A percentile compares a stretch with the other conserved stretches of the same genome.
Conservation (phyloP, 1,140 invertebrate species). For the Yoshiicerus persimilis region DNA sequence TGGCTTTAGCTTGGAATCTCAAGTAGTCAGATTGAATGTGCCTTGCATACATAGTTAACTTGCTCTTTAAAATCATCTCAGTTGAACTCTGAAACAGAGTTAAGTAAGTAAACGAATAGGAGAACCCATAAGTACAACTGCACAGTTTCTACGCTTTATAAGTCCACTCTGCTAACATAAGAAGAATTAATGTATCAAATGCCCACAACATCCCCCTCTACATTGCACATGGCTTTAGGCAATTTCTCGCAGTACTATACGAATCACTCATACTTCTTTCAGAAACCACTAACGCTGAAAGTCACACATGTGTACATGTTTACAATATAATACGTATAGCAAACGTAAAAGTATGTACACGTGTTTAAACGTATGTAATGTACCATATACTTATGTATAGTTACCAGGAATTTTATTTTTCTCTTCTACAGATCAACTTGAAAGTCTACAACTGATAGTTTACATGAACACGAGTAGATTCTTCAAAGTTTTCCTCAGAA, state of each 20-base stretch:
- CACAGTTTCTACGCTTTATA: not conserved
- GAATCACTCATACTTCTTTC: not conserved
- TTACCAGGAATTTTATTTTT: not conserved
- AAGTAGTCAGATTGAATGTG: not conserved
- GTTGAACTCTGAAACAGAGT: not conserved
- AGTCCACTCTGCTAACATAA: not conserved
- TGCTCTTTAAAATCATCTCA: not conserved
- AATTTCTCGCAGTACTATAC: not conserved
- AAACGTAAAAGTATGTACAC: not conserved
- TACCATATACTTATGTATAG: not conserved
- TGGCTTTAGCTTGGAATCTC: not conserved
- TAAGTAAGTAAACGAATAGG: not conserved
- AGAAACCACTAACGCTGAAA: too few species aligned
- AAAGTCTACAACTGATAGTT: not conserved
- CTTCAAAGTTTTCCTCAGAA: not conserved
- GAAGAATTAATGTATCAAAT: not conserved
- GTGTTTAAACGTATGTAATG: not conserved
- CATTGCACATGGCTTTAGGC: not conserved
- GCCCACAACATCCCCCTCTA: not conserved
- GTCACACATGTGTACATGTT: not conserved
- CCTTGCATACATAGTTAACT: conserved; percentile 12
- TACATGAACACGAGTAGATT: not conserved
- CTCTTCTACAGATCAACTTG: not conserved
- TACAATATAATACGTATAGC: too few species aligned
- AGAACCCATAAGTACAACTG: not conserved